Base-by-base conservation (phyloP, 2,113 vertebrate genomes). In the Mixornis gularis region DNA sequence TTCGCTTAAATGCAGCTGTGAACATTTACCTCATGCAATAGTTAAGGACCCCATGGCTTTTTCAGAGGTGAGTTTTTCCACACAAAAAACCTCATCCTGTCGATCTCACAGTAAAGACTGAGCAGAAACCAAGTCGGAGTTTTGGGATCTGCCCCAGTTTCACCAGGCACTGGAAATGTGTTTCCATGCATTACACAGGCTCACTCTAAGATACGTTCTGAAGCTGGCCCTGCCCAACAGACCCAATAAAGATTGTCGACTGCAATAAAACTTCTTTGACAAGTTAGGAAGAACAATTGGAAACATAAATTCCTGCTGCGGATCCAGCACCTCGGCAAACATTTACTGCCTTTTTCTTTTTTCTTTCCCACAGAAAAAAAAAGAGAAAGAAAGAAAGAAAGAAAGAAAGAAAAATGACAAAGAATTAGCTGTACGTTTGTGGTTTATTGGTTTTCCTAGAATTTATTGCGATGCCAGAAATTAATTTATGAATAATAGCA, bases 401-500 rank as follows among this genome's bases (percentile, higher is more conserved):
- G 8, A 59, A 38, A 51, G 30, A 79, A 90, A 91, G 78, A 94
- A 96, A 89, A 94, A 89, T 76, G 73, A 95, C 91, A 92, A 95
- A 87, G 87, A 97, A 97, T 96, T 97, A 97, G 94, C 93, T 97
- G 87, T 93, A 95, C 51, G 49, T 95, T 97, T 96, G 95, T 95
- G 95, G 96, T 96, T 97, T 96, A 96, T 96, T 97, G 97, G 95
- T 96, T 97, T 97, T 96, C 95, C 95, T 96, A 98, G 95, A 98
- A 97, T 97, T 97, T 97, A 96, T 71, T 95, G 95, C 79, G 3
- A 95, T 97, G 97, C 95, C 97, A 98, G 93, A 97, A 97, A 98
- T 97, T 98, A 98, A 98, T 97, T 98, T 97, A 96, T 95, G 97
- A 97, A 97, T 97, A 97, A 97, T 95, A 96, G 97, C 93, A 95